Evolutionary conservation across 2,113 vertebrate species (phyloP).

Genomic region (Psammodynastes pulverulentus): DNA sequence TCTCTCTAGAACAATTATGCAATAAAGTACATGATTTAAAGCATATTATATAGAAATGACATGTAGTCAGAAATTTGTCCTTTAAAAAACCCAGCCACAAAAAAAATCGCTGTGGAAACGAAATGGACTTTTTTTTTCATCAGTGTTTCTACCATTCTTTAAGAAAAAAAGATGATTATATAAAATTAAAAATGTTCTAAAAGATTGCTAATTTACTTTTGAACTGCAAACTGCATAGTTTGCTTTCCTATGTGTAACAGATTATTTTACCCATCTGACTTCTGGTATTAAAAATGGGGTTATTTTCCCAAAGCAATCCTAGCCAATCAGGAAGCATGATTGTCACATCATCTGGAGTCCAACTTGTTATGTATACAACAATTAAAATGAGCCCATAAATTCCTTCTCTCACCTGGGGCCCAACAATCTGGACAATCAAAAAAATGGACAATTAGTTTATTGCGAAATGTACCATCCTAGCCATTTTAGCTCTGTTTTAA

Average conservation of each 20-base stretch:
- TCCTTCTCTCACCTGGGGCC: not conserved
- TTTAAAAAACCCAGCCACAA: conserved; percentile 71
- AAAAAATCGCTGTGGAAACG: conserved; percentile 64
- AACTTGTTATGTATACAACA: not conserved
- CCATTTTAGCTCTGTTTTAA: not conserved
- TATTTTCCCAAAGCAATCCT: not conserved
- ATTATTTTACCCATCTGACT: not conserved
- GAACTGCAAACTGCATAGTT: not conserved
- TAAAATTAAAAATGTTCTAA: conserved; percentile 76
- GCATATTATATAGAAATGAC: conserved; percentile 72
- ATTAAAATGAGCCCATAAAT: not conserved
- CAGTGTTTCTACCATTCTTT: conserved; percentile 74
- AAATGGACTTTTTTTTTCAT: conserved; percentile 74
- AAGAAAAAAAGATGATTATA: conserved; percentile 71
- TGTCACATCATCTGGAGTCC: not conserved
- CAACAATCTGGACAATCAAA: not conserved
- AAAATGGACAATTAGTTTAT: not conserved
- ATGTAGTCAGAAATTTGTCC: conserved; percentile 74
- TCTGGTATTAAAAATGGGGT: not conserved
- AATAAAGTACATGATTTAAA: conserved; percentile 74
- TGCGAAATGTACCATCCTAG: not conserved
- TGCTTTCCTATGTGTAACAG: not conserved
- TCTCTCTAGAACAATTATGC: conserved; percentile 43
- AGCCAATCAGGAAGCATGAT: not conserved
- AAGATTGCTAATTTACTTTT: conserved; percentile 75